Conservation (phyloP, 2,113 vertebrate species). For the Geococcyx californianus region DNA sequence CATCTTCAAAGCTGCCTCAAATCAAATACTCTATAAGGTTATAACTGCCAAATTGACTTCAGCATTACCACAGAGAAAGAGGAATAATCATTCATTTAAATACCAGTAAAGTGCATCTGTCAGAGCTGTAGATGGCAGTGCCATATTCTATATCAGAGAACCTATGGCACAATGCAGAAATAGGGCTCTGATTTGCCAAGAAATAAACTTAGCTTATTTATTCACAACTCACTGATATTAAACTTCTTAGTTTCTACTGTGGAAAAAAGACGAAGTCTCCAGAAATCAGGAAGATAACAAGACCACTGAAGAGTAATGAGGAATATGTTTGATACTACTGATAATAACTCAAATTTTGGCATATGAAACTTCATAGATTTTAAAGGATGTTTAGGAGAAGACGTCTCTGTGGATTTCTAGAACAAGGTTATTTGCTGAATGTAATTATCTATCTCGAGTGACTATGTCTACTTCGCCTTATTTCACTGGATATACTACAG, state of each 20-base stretch:
- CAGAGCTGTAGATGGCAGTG: background rate
- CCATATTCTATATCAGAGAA: background rate
- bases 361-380: background rate
- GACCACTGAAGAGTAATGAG: background rate
- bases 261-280: background rate
- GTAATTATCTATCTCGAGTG: background rate
- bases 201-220: background rate
- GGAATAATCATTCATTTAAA: conserved; percentile 46
- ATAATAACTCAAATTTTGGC: background rate
- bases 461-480: background rate
- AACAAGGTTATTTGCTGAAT: background rate
- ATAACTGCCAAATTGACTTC: background rate
- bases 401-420: background rate
- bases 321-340: background rate
- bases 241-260: background rate
- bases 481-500: background rate
- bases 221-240: background rate
- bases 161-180: background rate
- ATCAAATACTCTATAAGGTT: background rate
- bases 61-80: background rate
- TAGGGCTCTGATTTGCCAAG: background rate
- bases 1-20: conserved; percentile 38
- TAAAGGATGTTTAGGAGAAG: background rate
- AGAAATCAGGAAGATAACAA: background rate
- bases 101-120: background rate